These are phyloP conservation scores for Macrosteles quadrilineatus DNA, from an alignment of 1,140 invertebrate genomes.

Conservation along the genomic window DNA sequence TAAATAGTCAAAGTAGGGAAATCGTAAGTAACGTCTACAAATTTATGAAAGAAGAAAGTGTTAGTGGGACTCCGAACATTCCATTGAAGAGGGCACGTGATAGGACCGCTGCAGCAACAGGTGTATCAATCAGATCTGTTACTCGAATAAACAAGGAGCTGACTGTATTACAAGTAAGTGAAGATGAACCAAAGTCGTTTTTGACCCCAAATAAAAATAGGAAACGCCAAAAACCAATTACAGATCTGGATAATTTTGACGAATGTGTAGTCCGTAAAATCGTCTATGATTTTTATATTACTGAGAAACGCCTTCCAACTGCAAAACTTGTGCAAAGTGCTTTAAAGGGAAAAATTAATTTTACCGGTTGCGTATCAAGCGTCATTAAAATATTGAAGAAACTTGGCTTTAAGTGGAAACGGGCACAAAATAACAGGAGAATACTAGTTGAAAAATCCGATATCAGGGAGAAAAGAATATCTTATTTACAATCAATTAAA, in stretches of 20 bases:
- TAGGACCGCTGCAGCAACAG: conserved; percentile 13
- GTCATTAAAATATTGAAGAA: conserved; percentile 23
- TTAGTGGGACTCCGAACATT: neutral
- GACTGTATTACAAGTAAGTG: neutral
- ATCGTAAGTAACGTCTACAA: conserved; percentile 22
- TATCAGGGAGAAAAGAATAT: conserved; percentile 19
- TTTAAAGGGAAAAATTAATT: conserved; percentile 2
- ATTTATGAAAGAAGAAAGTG: conserved; percentile 28
- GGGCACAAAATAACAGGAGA: conserved; percentile 26
- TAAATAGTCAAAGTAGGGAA: conserved; percentile 23
- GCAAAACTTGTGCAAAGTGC: neutral
- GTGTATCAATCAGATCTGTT: conserved; percentile 14
- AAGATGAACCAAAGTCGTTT: conserved; percentile 13
- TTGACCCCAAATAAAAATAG: conserved; percentile 24
- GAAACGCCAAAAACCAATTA: conserved; percentile 12
- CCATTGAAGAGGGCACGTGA: neutral
- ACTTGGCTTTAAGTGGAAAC: conserved; percentile 27
- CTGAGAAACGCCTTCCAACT: conserved; percentile 24
- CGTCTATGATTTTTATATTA: conserved; percentile 25
- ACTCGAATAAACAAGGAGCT: conserved; percentile 17
- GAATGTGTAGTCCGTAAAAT: conserved; percentile 13
- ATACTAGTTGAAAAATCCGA: conserved; percentile 27
- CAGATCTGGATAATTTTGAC: conserved; percentile 4
- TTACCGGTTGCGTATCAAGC: neutral
- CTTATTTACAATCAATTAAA: conserved; percentile 21